A percentile compares a stretch with the other conserved stretches of the same genome.
These are phyloP conservation scores for Syncerus caffer DNA, from an alignment of 2,797 vertebrate genomes.

Conservation along the genomic window DNA sequence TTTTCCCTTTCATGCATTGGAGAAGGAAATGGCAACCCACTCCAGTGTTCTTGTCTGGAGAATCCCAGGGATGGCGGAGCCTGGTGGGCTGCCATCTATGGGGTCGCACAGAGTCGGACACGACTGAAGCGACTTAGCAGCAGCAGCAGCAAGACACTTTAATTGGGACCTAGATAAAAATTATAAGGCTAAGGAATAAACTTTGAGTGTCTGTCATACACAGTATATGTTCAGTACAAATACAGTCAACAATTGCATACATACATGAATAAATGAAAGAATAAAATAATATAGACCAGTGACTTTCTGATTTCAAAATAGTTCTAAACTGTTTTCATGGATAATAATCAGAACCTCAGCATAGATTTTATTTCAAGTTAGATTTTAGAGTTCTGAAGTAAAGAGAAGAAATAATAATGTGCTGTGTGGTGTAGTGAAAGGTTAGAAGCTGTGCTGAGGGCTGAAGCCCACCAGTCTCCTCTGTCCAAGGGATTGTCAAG, in stretches of 20 bases:
- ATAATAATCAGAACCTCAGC: neutral
- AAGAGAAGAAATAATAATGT: neutral
- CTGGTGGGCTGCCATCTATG: too few relatives aligned
- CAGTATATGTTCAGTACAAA: neutral
- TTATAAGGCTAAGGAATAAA: neutral
- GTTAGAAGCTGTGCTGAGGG: neutral
- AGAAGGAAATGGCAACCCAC: too few relatives aligned
- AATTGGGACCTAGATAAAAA: neutral
- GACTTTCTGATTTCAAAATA: neutral
- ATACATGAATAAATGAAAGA: neutral
- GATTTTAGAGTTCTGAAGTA: neutral
- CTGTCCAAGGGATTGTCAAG: neutral
- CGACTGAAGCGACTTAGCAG: too few relatives aligned
- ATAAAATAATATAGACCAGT: neutral
- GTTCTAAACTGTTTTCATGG: neutral
- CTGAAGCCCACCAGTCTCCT: neutral
- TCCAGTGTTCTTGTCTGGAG: too few relatives aligned
- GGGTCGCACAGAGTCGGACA: too few relatives aligned
- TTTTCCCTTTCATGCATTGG: too few relatives aligned
- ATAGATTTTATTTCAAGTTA: neutral
- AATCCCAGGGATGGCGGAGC: too few relatives aligned
- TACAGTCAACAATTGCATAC: accelerated
- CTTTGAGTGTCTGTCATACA: neutral
- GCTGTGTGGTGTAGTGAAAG: neutral
- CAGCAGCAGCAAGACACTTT: neutral